These are phyloP conservation scores for Hydrophis major DNA, from an alignment of 2,797 vertebrate species.

Conservation along the genomic window DNA sequence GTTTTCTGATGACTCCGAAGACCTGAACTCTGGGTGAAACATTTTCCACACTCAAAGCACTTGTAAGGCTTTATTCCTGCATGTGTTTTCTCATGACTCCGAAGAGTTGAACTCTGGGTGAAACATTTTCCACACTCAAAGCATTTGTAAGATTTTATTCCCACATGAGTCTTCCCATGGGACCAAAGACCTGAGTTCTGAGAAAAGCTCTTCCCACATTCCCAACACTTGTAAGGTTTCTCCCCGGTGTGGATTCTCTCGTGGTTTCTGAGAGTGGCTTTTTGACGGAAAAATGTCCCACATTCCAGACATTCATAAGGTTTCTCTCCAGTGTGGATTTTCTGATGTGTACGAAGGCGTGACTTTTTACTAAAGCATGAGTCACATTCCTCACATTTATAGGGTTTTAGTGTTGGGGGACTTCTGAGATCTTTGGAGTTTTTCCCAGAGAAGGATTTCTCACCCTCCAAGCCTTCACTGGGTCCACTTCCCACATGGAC, in stretches of 20 bases:
- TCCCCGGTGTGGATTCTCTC: background rate
- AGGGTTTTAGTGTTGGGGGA: rapidly evolving
- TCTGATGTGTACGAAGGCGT: background rate
- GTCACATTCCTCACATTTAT: background rate
- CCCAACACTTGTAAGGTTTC: background rate
- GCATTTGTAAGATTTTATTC: background rate
- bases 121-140: background rate
- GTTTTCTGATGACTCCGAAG: background rate
- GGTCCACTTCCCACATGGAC: no score
- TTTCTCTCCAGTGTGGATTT: background rate
- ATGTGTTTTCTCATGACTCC: background rate
- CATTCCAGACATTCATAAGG: background rate
- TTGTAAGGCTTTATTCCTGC: background rate
- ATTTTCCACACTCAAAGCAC: background rate
- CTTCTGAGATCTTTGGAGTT: background rate
- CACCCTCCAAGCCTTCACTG: no score
- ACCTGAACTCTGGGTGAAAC: background rate
- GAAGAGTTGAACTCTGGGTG: background rate
- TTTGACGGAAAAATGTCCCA: background rate
- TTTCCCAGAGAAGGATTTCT: background rate
- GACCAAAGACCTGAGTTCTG: rapidly evolving
- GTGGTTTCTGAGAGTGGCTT: rapidly evolving
- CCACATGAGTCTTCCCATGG: background rate
- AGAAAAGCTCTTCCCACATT: background rate
- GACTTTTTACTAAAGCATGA: background rate